Percentiles rank a stretch among this genome's conserved stretches.
Evolutionary conservation across 2,797 vertebrate genomes (phyloP).

Genomic region (Margarornis squamiger): DNA sequence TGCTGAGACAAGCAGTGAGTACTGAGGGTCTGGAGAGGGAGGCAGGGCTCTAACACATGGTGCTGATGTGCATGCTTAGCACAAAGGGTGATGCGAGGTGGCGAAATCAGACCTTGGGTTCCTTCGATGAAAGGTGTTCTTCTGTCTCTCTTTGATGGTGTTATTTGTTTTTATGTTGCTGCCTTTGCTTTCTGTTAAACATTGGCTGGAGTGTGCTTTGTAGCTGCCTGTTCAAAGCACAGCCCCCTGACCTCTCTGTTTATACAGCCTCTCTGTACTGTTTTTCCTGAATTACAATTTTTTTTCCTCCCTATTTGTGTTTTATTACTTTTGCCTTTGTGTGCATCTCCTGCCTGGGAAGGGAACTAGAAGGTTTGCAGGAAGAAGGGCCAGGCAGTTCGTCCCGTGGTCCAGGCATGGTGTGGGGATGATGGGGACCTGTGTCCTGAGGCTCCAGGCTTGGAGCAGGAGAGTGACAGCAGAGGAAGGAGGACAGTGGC

Average conservation of each 20-base stretch:
- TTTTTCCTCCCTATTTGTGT: background rate
- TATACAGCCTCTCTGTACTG: background rate
- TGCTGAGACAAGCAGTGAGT: fast-evolving
- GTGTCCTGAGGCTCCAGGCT: background rate
- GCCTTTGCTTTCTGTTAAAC: conserved; percentile 16
- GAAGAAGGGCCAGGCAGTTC: background rate
- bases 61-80: background rate
- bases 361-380: background rate
- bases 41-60: background rate
- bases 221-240: conserved; percentile 26
- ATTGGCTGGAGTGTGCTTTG: background rate
- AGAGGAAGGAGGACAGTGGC: fast-evolving
- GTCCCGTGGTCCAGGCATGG: background rate
- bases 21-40: background rate
- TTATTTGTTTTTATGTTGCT: conserved; percentile 3
- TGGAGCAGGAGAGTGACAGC: background rate
- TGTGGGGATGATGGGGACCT: background rate
- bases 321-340: background rate
- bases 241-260: background rate
- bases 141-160: background rate
- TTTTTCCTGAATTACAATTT: background rate
- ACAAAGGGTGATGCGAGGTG: background rate
- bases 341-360: background rate
- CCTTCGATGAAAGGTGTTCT: background rate
- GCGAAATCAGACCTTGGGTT: background rate